Base-by-base conservation (phyloP, 1,140 invertebrate genomes). In the Listronotus bonariensis region DNA sequence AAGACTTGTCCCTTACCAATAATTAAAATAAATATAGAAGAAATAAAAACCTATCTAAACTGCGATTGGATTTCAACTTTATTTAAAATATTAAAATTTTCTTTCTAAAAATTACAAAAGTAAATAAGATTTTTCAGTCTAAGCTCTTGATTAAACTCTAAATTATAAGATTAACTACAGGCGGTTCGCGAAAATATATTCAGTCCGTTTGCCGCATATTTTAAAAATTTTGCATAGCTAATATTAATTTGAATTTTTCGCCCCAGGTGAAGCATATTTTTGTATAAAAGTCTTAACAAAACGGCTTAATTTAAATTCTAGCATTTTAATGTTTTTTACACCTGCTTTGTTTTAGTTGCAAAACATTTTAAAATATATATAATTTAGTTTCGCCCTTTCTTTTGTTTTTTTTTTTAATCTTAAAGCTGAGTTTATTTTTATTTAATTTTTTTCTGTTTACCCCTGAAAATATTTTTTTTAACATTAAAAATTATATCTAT, bases 241-340 rank as follows among this genome's bases (percentile, higher is more conserved):
- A 53, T 53, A 38, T 15, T 53, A 53, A 53, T 53, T 53, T 36
- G 12, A 38, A 53, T 53, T 53, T 53, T 40, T 40, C 15, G 10
- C 51, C 17, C 42, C n/a, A 53, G 51, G 51, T 40, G 51, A 38
- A 36, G 15, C 51, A 38, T 15, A 36, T 53, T 40, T 38, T 38
- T 26, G 20, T 26, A 26, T 26, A 26, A 26, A 15, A 26, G 10
- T 36, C 51, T 38, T 38, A 20, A 56, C 12, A 18, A 10, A 18
- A 32, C 43, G 20, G 31, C 56, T 58, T 58, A 58, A 58, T 58
- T 58, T 48, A 18, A 26, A 48, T 58, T 58, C 31, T 36, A 58
- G 56, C 26, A 48, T 48, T 58, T 58, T 58, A 58, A 58, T 58
- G 43, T 43, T 58, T 45, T 58, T 58, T 48, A 46, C 56, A 49